Conservation (phyloP, 2,113 vertebrate species). For the Aspidoscelis tigris region DNA sequence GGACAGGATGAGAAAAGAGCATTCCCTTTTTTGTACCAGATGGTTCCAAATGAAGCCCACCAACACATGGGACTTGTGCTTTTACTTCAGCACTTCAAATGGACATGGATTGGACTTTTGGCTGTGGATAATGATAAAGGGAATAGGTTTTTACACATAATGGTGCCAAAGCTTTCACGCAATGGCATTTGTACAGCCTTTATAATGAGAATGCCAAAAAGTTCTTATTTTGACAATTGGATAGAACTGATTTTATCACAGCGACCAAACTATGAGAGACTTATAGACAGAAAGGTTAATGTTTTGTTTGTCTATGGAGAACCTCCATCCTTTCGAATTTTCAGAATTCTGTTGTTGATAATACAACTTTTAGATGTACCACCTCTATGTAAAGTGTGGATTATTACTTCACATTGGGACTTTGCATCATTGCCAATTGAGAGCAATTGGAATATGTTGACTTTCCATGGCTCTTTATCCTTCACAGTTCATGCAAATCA, state of each 20-base stretch:
- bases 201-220: neutral
- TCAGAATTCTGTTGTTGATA: neutral
- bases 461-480: slow-evolving; percentile 5
- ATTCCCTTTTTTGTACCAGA: slow-evolving; percentile 15
- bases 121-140: slow-evolving; percentile 20
- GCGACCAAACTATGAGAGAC: neutral
- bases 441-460: neutral
- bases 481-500: neutral
- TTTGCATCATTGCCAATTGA: neutral
- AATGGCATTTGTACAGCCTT: neutral
- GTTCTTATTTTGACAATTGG: neutral
- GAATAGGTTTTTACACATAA: neutral
- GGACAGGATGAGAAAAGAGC: neutral
- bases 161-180: neutral
- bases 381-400: neutral
- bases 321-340: neutral
- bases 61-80: neutral
- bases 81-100: slow-evolving; percentile 22
- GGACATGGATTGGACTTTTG: slow-evolving; percentile 22
- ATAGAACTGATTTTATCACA: too few species aligned
- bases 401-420: slow-evolving; percentile 6
- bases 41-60: neutral
- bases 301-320: neutral
- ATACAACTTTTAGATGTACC: too few species aligned
- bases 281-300: neutral